These are phyloP conservation scores for Panzeria rudis DNA, from an alignment of 2,888 invertebrate species.

Conservation along the genomic window DNA sequence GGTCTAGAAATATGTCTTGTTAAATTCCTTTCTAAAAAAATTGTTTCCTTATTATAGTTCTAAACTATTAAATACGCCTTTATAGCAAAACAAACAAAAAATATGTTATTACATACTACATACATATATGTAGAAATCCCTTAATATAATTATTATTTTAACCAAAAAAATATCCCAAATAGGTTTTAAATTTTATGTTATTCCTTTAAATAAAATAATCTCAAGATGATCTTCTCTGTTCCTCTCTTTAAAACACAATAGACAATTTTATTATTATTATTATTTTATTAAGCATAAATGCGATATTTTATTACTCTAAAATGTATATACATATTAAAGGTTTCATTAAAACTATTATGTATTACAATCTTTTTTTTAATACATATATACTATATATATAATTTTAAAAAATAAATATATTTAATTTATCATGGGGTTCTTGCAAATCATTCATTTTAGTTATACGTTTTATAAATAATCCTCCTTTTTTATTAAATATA, in stretches of 20 bases:
- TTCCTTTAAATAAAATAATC: conserved; percentile 21
- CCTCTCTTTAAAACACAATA: conserved; percentile 29
- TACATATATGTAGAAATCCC: background rate
- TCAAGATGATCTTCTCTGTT: conserved; percentile 7
- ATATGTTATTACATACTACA: background rate
- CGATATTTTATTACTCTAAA: conserved; percentile 14
- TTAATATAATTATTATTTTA: conserved; percentile 26
- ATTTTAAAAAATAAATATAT: background rate
- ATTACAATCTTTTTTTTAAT: conserved; percentile 18
- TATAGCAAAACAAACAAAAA: conserved; percentile 21
- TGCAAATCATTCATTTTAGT: conserved; percentile 65
- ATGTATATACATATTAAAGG: conserved; percentile 51
- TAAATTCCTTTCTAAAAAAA: background rate
- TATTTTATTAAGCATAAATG: conserved; percentile 8
- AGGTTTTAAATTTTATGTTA: conserved; percentile 28
- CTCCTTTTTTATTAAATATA: conserved; percentile 36
- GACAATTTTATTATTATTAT: conserved; percentile 37
- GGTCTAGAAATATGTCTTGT: background rate
- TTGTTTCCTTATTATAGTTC: conserved; percentile 31
- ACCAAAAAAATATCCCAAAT: conserved; percentile 50
- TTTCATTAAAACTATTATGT: conserved; percentile 51
- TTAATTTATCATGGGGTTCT: conserved; percentile 56
- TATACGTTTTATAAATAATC: conserved; percentile 25
- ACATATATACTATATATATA: background rate
- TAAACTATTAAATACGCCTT: background rate